These are phyloP conservation scores for Heliconius himera DNA, from an alignment of 1,140 invertebrate genomes.

Conservation along the genomic window DNA sequence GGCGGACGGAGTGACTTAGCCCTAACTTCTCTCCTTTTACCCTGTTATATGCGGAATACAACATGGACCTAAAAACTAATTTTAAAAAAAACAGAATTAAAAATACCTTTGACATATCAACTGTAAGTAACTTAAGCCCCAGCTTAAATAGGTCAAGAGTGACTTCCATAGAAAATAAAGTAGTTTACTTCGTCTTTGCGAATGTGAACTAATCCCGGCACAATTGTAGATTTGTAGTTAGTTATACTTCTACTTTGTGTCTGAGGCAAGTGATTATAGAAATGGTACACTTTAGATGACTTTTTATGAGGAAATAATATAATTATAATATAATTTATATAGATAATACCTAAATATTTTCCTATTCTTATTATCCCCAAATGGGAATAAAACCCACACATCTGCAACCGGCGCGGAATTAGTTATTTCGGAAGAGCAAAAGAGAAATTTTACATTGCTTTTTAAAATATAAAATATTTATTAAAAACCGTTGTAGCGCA, in stretches of 20 bases:
- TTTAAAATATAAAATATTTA: background rate
- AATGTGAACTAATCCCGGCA: background rate
- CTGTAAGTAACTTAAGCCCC: background rate
- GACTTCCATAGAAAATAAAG: background rate
- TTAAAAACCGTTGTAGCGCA: background rate
- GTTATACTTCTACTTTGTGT: background rate
- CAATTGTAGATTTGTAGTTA: background rate
- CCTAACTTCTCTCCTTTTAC: no score
- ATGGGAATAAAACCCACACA: background rate
- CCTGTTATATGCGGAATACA: no score
- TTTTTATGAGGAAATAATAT: no score
- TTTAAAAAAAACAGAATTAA: no score
- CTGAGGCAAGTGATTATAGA: no score
- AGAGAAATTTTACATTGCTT: background rate
- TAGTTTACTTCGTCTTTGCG: background rate
- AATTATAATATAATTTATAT: no score
- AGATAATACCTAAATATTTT: no score
- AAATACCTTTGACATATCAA: background rate
- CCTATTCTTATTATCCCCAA: no score
- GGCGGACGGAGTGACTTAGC: no score
- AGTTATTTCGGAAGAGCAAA: background rate
- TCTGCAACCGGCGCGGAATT: background rate
- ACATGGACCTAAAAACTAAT: no score
- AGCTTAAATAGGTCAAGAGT: background rate
- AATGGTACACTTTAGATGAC: no score